Conservation (phyloP, 2,113 vertebrate genomes). For the Lophochroa leadbeateri region DNA sequence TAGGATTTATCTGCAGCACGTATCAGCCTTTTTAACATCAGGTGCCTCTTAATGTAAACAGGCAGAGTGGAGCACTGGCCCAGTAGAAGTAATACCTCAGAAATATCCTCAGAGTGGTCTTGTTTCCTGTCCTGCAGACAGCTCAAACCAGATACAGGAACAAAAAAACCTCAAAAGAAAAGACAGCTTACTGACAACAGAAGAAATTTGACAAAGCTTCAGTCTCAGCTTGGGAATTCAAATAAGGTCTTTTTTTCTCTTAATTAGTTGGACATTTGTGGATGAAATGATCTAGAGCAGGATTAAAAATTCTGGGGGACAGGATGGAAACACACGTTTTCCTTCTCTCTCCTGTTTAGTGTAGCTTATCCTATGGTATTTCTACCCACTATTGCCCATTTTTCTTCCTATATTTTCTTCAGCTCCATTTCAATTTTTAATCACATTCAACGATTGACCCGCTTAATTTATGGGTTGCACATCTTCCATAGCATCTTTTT, state of each 20-base stretch:
- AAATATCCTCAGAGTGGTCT: neutral
- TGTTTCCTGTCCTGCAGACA: neutral
- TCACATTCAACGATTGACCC: neutral
- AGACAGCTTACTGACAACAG: neutral
- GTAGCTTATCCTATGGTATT: neutral
- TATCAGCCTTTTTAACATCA: neutral
- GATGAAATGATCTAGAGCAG: neutral
- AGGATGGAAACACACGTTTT: neutral
- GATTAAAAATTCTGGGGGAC: neutral
- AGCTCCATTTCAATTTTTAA: neutral
- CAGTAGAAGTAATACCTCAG: neutral
- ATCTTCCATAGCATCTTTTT: neutral
- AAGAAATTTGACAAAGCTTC: neutral
- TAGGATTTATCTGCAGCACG: neutral
- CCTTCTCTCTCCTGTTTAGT: neutral
- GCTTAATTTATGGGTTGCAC: neutral
- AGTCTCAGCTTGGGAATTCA: neutral
- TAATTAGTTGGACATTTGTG: neutral
- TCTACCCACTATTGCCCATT: neutral
- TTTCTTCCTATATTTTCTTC: neutral
- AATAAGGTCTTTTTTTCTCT: neutral
- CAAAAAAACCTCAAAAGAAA: neutral
- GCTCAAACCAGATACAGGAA: neutral
- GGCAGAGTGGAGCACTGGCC: neutral
- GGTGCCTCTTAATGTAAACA: neutral